Percentiles rank a stretch among this genome's conserved stretches.
Evolutionary conservation across 2,888 invertebrate species (phyloP).

Genomic region (Embidobia sp.): DNA sequence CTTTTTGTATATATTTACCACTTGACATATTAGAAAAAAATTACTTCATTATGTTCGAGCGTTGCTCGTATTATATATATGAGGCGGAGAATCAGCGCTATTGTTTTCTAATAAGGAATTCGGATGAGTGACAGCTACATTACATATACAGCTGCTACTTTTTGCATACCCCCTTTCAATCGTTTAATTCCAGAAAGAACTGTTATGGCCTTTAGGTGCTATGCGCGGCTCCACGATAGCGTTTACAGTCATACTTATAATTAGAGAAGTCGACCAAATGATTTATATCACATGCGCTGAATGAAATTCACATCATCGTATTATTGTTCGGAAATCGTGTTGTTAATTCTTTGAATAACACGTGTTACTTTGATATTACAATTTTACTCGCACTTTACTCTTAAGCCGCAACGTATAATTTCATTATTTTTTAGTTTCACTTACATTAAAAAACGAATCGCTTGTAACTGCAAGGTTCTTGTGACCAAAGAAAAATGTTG

Average conservation of each 20-base stretch:
- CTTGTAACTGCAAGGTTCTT: conserved; percentile 27
- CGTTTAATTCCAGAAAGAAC: conserved; percentile 62
- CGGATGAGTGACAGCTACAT: conserved; percentile 48
- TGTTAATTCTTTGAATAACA: conserved; percentile 54
- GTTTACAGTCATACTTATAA: conserved; percentile 78
- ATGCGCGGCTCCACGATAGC: conserved; percentile 74
- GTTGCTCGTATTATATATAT: no score
- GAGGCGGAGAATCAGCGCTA: no score
- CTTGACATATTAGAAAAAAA: no score
- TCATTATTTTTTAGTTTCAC: conserved; percentile 26
- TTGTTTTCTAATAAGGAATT: conserved; percentile 47
- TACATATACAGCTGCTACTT: conserved; percentile 50
- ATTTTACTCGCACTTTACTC: conserved; percentile 51
- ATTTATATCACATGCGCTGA: conserved; percentile 77
- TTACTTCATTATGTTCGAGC: no score
- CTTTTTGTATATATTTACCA: no score
- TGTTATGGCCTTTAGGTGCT: conserved; percentile 71
- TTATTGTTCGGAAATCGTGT: conserved; percentile 59
- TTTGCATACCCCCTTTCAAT: conserved; percentile 52
- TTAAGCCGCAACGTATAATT: conserved; percentile 43
- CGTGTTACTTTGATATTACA: conserved; percentile 61
- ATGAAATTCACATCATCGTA: conserved; percentile 67
- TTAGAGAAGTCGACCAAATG: conserved; percentile 77
- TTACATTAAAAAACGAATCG: conserved; percentile 28
- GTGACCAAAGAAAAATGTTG: background rate